These are phyloP conservation scores for Anhinga anhinga DNA, from an alignment of 2,113 vertebrate species.

Conservation along the genomic window DNA sequence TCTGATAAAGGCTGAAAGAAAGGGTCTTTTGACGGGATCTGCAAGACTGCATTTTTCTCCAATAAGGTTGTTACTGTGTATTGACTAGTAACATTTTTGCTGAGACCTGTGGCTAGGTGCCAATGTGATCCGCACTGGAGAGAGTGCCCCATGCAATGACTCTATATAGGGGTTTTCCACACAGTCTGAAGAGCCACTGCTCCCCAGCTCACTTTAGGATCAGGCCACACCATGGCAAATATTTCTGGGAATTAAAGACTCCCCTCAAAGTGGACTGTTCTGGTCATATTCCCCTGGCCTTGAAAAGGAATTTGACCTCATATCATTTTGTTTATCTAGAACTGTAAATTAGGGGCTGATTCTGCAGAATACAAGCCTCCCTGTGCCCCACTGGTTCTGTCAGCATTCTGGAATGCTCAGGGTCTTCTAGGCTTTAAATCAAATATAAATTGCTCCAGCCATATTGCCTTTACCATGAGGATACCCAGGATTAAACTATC, in stretches of 20 bases:
- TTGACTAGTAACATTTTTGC: neutral
- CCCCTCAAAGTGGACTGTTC: neutral
- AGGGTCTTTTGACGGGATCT: neutral
- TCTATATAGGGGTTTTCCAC: fast-evolving
- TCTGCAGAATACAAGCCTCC: neutral
- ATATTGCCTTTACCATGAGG: neutral
- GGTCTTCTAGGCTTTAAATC: neutral
- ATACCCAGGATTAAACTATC: neutral
- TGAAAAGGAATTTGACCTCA: neutral
- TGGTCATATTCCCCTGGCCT: neutral
- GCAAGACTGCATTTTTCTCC: neutral
- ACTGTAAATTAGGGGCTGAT: neutral
- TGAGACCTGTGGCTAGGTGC: neutral
- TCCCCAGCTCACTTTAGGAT: neutral
- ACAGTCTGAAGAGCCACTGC: neutral
- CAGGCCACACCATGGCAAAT: neutral
- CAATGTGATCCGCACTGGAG: fast-evolving
- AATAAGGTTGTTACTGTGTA: neutral
- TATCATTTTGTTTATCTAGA: neutral
- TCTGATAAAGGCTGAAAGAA: neutral
- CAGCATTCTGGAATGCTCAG: neutral
- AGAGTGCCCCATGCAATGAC: fast-evolving
- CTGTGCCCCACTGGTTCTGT: neutral
- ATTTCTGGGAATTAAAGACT: neutral
- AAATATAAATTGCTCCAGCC: neutral